Conservation (phyloP, 2,797 vertebrate species). For the Bufotes viridis region DNA sequence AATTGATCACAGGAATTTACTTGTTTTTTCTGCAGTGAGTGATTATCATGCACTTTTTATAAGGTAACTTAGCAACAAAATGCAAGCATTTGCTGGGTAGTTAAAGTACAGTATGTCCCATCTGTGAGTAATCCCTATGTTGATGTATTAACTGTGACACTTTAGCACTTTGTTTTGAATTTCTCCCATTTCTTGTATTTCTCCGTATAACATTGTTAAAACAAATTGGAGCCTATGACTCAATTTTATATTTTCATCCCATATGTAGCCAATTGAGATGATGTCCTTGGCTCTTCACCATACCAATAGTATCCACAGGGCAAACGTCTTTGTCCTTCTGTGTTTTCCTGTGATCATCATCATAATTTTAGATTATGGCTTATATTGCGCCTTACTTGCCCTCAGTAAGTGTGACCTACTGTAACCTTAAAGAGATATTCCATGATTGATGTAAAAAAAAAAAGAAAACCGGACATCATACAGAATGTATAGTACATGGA, state of each 20-base stretch:
- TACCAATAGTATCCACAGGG: no score
- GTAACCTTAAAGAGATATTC: no score
- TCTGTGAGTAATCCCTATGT: background rate
- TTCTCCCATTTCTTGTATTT: background rate
- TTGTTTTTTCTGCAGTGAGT: background rate
- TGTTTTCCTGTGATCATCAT: no score
- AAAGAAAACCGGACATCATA: no score
- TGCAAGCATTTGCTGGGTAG: background rate
- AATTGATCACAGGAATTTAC: background rate
- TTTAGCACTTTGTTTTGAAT: background rate
- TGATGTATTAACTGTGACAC: background rate
- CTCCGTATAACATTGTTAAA: background rate
- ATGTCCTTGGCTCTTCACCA: no score
- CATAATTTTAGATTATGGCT: no score
- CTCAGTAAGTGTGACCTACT: no score
- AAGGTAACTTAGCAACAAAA: background rate
- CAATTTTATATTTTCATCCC: background rate
- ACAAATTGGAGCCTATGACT: background rate
- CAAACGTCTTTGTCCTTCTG: no score
- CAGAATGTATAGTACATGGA: no score
- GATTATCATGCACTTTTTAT: constrained; percentile 1
- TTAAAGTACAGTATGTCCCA: background rate
- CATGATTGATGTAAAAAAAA: no score
- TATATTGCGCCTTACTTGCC: no score
- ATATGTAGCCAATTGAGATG: background rate